phyloP scores from a whole-genome alignment of 2,113 vertebrate species.

The Orientallactaga bullata region DNA sequence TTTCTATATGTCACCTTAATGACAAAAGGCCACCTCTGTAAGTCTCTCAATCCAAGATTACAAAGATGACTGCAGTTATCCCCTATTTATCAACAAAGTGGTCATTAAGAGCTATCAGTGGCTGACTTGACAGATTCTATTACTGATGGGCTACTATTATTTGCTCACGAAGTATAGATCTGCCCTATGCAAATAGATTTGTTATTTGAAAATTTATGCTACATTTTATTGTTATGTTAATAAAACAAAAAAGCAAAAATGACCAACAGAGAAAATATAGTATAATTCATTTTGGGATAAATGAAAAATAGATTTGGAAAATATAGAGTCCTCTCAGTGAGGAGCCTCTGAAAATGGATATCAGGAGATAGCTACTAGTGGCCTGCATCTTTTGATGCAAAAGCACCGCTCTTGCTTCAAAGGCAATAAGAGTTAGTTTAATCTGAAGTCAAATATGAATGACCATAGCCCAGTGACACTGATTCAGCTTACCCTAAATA shows the following conservation, averaged over 20 bases:
- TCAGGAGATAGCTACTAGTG: background rate
- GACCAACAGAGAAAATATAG: background rate
- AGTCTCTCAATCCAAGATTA: background rate
- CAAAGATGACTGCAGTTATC: background rate
- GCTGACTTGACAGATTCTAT: slow-evolving; percentile 54
- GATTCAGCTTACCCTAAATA: background rate
- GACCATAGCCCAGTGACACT: background rate
- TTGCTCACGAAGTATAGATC: background rate
- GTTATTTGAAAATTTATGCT: background rate
- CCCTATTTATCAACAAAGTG: slow-evolving; percentile 27
- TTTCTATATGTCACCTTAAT: background rate
- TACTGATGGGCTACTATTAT: slow-evolving; percentile 52
- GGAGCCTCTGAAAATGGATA: background rate
- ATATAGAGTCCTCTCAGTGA: background rate
- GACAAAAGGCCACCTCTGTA: background rate
- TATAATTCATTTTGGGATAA: background rate
- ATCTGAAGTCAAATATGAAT: background rate
- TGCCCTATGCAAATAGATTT: background rate
- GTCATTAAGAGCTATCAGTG: slow-evolving; percentile 58
- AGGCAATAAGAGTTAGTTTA: background rate
- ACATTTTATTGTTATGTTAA: background rate
- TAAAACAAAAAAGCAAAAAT: background rate
- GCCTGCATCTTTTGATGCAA: background rate
- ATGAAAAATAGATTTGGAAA: background rate
- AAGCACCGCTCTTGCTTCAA: background rate